Percentiles rank a stretch among this genome's conserved stretches.
Evolutionary conservation across 2,113 vertebrate species (phyloP).

Genomic region (Brachyistius frenatus): DNA sequence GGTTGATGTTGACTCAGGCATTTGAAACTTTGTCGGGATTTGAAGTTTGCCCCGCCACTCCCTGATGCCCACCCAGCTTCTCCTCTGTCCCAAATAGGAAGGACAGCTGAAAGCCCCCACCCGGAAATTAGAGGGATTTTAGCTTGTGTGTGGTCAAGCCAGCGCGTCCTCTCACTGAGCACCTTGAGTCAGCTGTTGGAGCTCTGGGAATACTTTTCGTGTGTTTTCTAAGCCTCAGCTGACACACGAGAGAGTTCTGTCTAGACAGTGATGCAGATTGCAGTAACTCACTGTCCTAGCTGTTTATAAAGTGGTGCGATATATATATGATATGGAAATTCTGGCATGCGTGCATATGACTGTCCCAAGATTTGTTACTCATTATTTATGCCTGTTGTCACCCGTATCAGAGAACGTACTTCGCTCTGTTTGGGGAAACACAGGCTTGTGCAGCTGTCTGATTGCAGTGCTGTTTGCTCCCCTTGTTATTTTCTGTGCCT

Average conservation of each 20-base stretch:
- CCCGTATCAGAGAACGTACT: conserved; percentile 31
- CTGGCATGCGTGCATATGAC: background rate
- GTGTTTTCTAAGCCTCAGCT: conserved; percentile 57
- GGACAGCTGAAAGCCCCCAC: conserved; percentile 65
- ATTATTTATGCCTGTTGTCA: conserved; percentile 48
- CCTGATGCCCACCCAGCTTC: conserved; percentile 26
- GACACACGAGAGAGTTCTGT: conserved; percentile 48
- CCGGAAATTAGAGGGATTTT: conserved; percentile 21
- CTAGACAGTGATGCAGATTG: conserved; percentile 56
- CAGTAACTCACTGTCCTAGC: conserved; percentile 42
- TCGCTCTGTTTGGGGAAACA: conserved; percentile 30
- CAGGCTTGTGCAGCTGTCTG: conserved; percentile 48
- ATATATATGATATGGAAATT: conserved; percentile 26
- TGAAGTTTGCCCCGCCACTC: conserved; percentile 48
- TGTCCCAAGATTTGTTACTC: conserved; percentile 35
- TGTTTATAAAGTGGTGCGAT: conserved; percentile 27
- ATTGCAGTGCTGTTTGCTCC: conserved; percentile 35
- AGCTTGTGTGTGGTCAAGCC: conserved; percentile 47
- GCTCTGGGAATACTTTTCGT: conserved; percentile 39
- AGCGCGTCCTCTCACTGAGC: background rate
- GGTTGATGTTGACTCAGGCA: conserved; percentile 11
- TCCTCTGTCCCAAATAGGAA: conserved; percentile 39
- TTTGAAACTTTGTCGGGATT: conserved; percentile 42
- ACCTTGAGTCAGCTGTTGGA: conserved; percentile 63
- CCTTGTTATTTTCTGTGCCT: conserved; percentile 55